Evolutionary conservation across 92 coral and sea anemone genomes (phyloP), one percentile per base, ranked within the genome.

Genomic region (Blastomussa wellsi): DNA sequence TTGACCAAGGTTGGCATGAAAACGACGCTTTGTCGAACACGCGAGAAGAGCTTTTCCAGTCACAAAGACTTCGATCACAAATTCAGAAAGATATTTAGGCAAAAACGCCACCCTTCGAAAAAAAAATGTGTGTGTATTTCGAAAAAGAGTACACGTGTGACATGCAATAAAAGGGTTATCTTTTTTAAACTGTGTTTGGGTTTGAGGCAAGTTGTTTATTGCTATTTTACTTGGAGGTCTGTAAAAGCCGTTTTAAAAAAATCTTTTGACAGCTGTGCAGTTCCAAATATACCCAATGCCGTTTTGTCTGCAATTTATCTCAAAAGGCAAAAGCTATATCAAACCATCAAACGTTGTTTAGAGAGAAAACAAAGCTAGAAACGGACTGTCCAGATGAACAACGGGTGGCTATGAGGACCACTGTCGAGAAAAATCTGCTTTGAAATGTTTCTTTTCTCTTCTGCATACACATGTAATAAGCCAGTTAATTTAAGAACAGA

Each of bases 271-370:
- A 80, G 76, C 57, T 80, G 44, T 42, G 28, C 24, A 13, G 10
- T 20, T 70, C 62, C 11, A n/a, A 48, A 16, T 49, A 16, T 49
- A 33, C 22, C 14, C 68, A 51, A 70, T 53, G 86, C 78, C 86
- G 52, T 52, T 53, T 28, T 71, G 78, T 38, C 52, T 69, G 38
- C 76, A 70, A n/a, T 31, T 51, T 69, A 71, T 69, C 77, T 70
- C 68, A 29, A 52, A 55, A 77, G 81, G 20, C 55, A 77, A 52
- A 52, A 77, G 68, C 67, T 82, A 38, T 48, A 35, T 42, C n/a
- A 49, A 49, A 49, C 47, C 72, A 49, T 71, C 67, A 53, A 80
- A 39, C 64, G 53, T 37, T 82, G 86, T 82, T 71, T 82, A 31
- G 69, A 82, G 38, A 72, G 78, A 38, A 82, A 82, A 82, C 86